Percentiles rank a stretch among this genome's conserved stretches.
Conservation (phyloP, 1,140 invertebrate species). For the Anoplophora glabripennis region DNA sequence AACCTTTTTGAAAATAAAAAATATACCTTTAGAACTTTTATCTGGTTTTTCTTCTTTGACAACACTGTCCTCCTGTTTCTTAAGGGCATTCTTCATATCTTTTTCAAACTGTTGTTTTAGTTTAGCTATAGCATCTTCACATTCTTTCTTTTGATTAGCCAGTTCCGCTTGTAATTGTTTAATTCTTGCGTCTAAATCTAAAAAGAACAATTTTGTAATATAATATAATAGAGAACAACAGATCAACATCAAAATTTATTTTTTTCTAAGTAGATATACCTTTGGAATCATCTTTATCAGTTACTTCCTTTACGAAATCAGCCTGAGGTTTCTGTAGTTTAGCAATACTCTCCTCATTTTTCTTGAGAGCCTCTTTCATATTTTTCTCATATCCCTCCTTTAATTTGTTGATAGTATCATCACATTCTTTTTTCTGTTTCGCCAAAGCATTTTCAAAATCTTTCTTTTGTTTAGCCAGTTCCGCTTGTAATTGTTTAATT, state of each 20-base stretch:
- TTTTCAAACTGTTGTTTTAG: slow-evolving; percentile 7
- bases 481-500: slow-evolving; percentile 2
- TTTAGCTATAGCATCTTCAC: neutral
- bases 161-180: slow-evolving; percentile 4
- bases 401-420: neutral
- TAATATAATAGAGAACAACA: no score
- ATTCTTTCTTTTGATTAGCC: neutral
- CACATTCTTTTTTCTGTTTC: slow-evolving; percentile 3
- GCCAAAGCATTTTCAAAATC: neutral
- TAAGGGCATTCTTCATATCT: slow-evolving; percentile 5
- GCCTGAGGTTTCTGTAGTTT: slow-evolving; percentile 9
- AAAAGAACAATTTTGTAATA: no score
- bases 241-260: no score
- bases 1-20: no score
- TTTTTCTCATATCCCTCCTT: slow-evolving; percentile 6
- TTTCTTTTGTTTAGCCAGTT: neutral
- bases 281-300: no score
- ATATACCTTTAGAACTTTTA: no score
- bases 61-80: slow-evolving; percentile 9
- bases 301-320: neutral
- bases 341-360: slow-evolving; percentile 9
- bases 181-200: slow-evolving; percentile 1
- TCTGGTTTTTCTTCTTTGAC: neutral
- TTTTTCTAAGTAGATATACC: no score
- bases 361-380: slow-evolving; percentile 3